Base-by-base conservation (phyloP, 2,113 vertebrate genomes). In the Ailuropoda melanoleuca region DNA sequence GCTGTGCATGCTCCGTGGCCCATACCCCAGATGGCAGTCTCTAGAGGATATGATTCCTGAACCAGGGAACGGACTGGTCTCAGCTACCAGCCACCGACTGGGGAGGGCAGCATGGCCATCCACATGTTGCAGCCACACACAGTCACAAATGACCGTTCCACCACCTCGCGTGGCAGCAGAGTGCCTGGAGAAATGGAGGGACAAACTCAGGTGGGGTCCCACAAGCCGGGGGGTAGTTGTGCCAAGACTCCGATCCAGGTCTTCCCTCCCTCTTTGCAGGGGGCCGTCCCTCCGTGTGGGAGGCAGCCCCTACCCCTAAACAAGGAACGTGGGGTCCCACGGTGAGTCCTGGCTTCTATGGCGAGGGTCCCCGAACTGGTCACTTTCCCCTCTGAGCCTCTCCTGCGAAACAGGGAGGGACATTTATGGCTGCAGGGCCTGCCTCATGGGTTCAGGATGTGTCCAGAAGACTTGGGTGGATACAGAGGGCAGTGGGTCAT, bases 351-450 rank as follows among this genome's bases (percentile, higher is more conserved):
- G 26, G 34, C 2, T 10, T 37, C 4, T 4, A 2, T 37, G 88
- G 11, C 56, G 5, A 21, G 43, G 8, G 11, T 15, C 53, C 29
- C 62, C 19, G 37, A 37, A 21, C 56, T 34, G 4, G 12, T 31
- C 39, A 0, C 48, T 12, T 1, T 5, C 60, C 8, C 19, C 50
- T 48, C 46, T 78, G 58, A 88, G 34, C 88, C 72, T 77, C 26
- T 1, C 29, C 9, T 1, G 10, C 39, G 13, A 72, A 39, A 13
- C 48, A 55, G 80, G 31, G 39, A 55, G 74, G 31, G 39, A 11
- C 8, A 1, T 9, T 8, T 8, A 1, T 3, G 23, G 18, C 84
- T 37, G 3, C 31, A 3, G 39, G 0, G 3, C n/a, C 46, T 14
- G 2, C 55, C 55, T 64, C 10, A 0, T 10, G 50, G 34, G 43